Percentiles rank a stretch among this genome's conserved stretches.
phyloP scores from a whole-genome alignment of 2,888 invertebrate species.

The Archaeoteleia sp. region DNA sequence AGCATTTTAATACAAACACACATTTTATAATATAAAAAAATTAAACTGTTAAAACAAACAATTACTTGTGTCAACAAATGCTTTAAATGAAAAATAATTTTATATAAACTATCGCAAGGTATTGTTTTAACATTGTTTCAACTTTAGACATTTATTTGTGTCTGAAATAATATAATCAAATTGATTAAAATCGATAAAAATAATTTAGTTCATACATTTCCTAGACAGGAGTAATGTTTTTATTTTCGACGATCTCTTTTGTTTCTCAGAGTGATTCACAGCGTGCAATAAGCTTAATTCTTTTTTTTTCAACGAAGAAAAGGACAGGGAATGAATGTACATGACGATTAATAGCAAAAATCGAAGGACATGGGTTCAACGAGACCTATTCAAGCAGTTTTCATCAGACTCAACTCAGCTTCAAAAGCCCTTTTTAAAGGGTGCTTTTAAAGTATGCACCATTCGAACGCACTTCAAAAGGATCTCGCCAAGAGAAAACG shows the following conservation, averaged over 20 bases:
- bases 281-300: constrained; percentile 24
- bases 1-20: background rate
- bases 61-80: too few species aligned
- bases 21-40: background rate
- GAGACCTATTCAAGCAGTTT: constrained; percentile 46
- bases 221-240: background rate
- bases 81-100: too few species aligned
- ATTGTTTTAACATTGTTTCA: too few species aligned
- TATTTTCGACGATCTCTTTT: constrained; percentile 13
- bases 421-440: constrained; percentile 47
- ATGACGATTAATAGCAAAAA: constrained; percentile 37
- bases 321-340: constrained; percentile 22
- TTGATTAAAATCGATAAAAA: too few species aligned
- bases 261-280: constrained; percentile 15
- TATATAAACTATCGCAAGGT: too few species aligned
- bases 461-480: constrained; percentile 49
- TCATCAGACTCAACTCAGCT: constrained; percentile 42
- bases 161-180: too few species aligned
- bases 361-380: constrained; percentile 45
- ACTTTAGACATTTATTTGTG: too few species aligned
- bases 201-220: background rate
- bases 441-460: constrained; percentile 42
- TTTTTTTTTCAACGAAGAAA: constrained; percentile 9
- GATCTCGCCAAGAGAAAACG: constrained; percentile 43
- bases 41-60: too few species aligned